Conservation (phyloP, 2,113 vertebrate genomes). For the Anser cygnoides region DNA sequence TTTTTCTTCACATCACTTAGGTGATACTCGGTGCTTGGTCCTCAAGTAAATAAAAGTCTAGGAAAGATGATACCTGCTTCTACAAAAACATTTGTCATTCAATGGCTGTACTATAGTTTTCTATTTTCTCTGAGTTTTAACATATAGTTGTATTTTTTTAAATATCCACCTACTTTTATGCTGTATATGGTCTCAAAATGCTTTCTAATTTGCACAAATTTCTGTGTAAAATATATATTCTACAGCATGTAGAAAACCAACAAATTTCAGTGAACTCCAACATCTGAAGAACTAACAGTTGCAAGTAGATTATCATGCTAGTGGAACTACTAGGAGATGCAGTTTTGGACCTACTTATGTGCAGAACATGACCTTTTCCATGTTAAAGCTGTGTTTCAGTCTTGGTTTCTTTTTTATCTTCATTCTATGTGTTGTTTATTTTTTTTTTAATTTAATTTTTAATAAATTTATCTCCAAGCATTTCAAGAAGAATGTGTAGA, state of each 20-base stretch:
- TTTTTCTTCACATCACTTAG: background rate
- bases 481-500: background rate
- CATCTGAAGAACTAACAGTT: slow-evolving; percentile 70
- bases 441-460: background rate
- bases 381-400: background rate
- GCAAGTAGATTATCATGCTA: slow-evolving; percentile 82
- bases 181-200: background rate
- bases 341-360: slow-evolving; percentile 16
- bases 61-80: background rate
- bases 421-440: background rate
- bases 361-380: background rate
- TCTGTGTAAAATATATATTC: background rate
- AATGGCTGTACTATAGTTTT: background rate
- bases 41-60: background rate
- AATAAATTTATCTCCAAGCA: background rate
- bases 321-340: slow-evolving; percentile 78
- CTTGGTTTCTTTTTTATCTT: background rate
- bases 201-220: background rate
- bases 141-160: background rate
- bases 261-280: background rate
- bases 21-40: background rate
- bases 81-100: background rate
- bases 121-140: slow-evolving; percentile 15
- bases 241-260: background rate
- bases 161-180: background rate